Base-by-base conservation (phyloP, 2,113 vertebrate species). In the Psettodes erumei region DNA sequence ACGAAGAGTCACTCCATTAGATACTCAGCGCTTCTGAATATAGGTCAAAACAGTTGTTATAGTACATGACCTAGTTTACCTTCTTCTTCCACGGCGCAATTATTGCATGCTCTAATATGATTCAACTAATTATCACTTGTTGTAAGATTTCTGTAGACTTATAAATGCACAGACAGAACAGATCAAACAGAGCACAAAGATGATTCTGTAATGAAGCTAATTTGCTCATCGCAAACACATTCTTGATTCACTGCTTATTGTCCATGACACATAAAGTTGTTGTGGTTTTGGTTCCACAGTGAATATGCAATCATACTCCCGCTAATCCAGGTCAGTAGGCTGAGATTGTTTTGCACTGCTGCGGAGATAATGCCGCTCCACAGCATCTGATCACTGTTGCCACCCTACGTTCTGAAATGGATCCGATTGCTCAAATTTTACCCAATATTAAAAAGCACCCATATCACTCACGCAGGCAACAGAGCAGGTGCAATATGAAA, bases 61-160 rank as follows among this genome's bases (percentile, higher is more conserved):
- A 53, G 79, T 65, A 66, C 75, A 68, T 89, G 83, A 82, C 90
- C 89, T 71, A 91, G 58, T 90, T 92, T 88, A 88, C 84, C 84
- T 75, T 73, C 82, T 85, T 85, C 78, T 60, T 68, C 23, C 45
- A 62, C 50, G 16, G 33, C 28, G 9, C 43, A 23, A 61, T 89
- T 77, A 80, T 38, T 32, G 35, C 81, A 66, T 25, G 40, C 77
- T 51, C 72, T 69, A 66, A 86, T 86, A 43, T 80, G 70, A 81
- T 76, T 81, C 63, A 73, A 66, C 87, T 91, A 89, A 91, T 91
- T 89, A 93, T 75, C 40, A 40, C 55, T 86, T 78, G 61, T 75
- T 84, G 48, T 59, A 68, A 75, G 60, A 60, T 68, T 71, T 79
- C 78, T 75, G 47, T 32, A 70, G 76, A 80, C 59, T 84, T 84